phyloP scores from a whole-genome alignment of 1,140 invertebrate species.

The Portunus trituberculatus region DNA sequence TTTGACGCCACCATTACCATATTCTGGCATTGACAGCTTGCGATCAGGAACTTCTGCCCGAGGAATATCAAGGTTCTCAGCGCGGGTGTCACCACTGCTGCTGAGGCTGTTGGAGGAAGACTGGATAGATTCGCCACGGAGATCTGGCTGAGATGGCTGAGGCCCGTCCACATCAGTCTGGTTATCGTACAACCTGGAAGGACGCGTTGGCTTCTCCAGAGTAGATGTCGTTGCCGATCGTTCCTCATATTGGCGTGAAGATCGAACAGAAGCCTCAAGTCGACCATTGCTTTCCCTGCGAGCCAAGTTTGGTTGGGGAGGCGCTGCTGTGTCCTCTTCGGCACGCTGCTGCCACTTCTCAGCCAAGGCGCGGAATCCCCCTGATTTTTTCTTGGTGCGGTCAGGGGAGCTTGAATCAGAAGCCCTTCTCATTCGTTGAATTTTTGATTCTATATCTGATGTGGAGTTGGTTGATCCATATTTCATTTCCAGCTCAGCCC shows the following conservation, averaged over 20 bases:
- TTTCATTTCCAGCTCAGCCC: constrained; percentile 75
- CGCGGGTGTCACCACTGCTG: constrained; percentile 37
- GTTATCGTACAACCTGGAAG: constrained; percentile 57
- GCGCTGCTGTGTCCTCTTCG: constrained; percentile 74
- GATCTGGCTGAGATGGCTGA: constrained; percentile 38
- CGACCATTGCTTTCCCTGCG: constrained; percentile 59
- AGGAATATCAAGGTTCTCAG: constrained; percentile 57
- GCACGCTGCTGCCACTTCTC: constrained; percentile 81
- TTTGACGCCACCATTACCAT: constrained; percentile 75
- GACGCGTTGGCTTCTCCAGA: constrained; percentile 50
- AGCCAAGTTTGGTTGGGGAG: constrained; percentile 65
- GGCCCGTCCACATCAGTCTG: neutral
- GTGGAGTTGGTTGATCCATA: constrained; percentile 63
- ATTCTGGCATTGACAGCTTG: constrained; percentile 78
- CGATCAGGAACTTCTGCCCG: constrained; percentile 75
- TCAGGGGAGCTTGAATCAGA: constrained; percentile 63
- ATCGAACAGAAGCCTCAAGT: constrained; percentile 39
- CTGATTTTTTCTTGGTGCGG: constrained; percentile 75
- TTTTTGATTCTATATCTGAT: constrained; percentile 68
- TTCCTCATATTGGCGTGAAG: constrained; percentile 52
- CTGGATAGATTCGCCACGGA: constrained; percentile 35
- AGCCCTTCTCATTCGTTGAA: constrained; percentile 65
- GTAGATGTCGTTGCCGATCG: constrained; percentile 33
- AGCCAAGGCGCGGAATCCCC: constrained; percentile 80
- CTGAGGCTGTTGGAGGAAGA: constrained; percentile 23